Conservation (phyloP, 2,797 vertebrate genomes). For the Catostomus latipinnis region DNA sequence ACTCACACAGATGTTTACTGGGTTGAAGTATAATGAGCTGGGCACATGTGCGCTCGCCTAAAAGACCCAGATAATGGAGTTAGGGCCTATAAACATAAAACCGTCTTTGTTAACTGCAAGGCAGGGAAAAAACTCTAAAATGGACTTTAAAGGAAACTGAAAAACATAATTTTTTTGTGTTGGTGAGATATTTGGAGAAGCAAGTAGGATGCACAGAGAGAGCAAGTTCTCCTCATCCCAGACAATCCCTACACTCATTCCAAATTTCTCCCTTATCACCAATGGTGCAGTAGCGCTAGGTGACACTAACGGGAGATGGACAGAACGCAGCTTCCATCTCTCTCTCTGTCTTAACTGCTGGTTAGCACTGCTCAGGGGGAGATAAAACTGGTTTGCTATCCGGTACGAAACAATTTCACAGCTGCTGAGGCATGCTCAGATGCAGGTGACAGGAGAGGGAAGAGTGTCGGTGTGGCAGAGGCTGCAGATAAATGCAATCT, state of each 20-base stretch:
- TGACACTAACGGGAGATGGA: slow-evolving; percentile 48
- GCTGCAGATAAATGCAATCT: slow-evolving; percentile 41
- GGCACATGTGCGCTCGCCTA: slow-evolving; percentile 18
- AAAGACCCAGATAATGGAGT: slow-evolving; percentile 41
- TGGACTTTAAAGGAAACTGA: slow-evolving; percentile 13
- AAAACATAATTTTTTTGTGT: neutral
- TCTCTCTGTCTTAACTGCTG: slow-evolving; percentile 55
- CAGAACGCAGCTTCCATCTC: slow-evolving; percentile 15
- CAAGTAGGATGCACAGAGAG: slow-evolving; percentile 2
- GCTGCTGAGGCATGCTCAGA: slow-evolving; percentile 54
- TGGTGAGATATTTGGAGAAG: slow-evolving; percentile 35
- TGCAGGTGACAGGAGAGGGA: slow-evolving; percentile 25
- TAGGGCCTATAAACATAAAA: slow-evolving; percentile 36
- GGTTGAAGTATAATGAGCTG: slow-evolving; percentile 34
- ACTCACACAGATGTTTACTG: slow-evolving; percentile 49
- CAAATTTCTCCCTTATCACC: slow-evolving; percentile 57
- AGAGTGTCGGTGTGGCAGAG: slow-evolving; percentile 35
- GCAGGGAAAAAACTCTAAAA: neutral
- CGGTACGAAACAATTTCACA: slow-evolving; percentile 58
- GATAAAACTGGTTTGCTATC: slow-evolving; percentile 61
- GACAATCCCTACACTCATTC: slow-evolving; percentile 46
- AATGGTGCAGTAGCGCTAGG: slow-evolving; percentile 41
- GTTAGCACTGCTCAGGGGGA: slow-evolving; percentile 57
- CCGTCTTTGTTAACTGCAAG: slow-evolving; percentile 15
- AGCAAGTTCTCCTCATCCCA: slow-evolving; percentile 27